Evolutionary conservation across 2,888 invertebrate species (phyloP).

Genomic region (Macrophya alboannulata): DNA sequence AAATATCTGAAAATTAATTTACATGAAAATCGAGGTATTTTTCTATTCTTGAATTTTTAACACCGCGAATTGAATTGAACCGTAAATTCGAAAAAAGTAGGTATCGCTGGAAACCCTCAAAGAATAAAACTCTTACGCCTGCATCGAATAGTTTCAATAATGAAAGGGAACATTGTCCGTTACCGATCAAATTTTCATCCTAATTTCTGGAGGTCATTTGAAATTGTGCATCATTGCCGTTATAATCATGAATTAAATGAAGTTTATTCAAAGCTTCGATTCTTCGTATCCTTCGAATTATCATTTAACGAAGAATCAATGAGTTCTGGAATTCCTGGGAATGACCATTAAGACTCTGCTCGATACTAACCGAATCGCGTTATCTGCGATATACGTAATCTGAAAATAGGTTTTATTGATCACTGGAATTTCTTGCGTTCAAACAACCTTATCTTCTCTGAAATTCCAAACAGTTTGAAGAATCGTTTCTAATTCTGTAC

Average conservation of each 20-base stretch:
- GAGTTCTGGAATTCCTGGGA: neutral
- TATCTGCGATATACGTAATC: conserved; percentile 22
- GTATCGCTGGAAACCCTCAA: neutral
- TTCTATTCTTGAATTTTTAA: neutral
- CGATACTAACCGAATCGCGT: neutral
- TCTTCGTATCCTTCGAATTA: neutral
- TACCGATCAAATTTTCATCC: neutral
- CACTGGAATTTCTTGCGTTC: conserved; percentile 10
- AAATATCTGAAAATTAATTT: neutral
- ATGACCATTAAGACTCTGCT: neutral
- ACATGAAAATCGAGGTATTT: neutral
- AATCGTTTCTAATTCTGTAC: conserved; percentile 17
- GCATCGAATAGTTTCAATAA: neutral
- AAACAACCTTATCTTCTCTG: neutral
- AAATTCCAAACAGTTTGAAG: conserved; percentile 13
- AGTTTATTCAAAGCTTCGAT: neutral
- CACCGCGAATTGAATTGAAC: too few species aligned
- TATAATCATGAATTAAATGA: neutral
- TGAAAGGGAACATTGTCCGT: neutral
- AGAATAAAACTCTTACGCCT: neutral
- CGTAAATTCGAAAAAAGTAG: too few species aligned
- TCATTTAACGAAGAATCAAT: conserved; percentile 7
- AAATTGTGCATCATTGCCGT: neutral
- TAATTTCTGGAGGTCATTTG: neutral
- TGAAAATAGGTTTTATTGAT: conserved; percentile 13